Percentiles rank a stretch among this genome's conserved stretches.
phyloP scores from a whole-genome alignment of 2,113 vertebrate genomes.

The Camelus dromedarius region DNA sequence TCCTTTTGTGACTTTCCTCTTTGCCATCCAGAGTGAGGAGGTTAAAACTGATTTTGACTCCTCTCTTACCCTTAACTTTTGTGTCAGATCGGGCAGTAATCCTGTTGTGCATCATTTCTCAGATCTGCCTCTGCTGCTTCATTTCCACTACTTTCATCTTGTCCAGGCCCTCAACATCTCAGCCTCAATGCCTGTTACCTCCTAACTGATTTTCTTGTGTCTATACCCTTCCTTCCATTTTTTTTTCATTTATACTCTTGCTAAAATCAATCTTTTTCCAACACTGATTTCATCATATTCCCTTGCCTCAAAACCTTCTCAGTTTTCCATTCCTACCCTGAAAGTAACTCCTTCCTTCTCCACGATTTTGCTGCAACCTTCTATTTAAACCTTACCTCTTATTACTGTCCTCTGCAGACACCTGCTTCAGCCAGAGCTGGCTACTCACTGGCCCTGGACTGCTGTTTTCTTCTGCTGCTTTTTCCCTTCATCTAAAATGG shows the following conservation, averaged over 20 bases:
- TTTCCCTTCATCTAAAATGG: background rate
- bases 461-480: background rate
- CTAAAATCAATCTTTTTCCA: background rate
- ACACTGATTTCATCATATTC: background rate
- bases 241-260: background rate
- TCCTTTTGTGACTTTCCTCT: background rate
- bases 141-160: background rate
- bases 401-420: background rate
- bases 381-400: background rate
- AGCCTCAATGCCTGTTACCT: background rate
- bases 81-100: background rate
- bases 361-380: background rate
- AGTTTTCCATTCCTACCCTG: background rate
- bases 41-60: conserved; percentile 33
- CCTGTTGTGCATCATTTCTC: background rate
- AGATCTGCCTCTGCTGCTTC: background rate
- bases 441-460: background rate
- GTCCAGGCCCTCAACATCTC: background rate
- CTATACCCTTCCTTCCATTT: background rate
- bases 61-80: background rate
- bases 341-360: conserved; percentile 3
- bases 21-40: conserved; percentile 9
- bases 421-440: background rate
- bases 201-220: background rate
- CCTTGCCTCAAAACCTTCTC: background rate